Percentiles rank a stretch among this genome's conserved stretches.
These are phyloP conservation scores for Pseudorasbora parva DNA, from an alignment of 2,113 vertebrate species.

Conservation along the genomic window DNA sequence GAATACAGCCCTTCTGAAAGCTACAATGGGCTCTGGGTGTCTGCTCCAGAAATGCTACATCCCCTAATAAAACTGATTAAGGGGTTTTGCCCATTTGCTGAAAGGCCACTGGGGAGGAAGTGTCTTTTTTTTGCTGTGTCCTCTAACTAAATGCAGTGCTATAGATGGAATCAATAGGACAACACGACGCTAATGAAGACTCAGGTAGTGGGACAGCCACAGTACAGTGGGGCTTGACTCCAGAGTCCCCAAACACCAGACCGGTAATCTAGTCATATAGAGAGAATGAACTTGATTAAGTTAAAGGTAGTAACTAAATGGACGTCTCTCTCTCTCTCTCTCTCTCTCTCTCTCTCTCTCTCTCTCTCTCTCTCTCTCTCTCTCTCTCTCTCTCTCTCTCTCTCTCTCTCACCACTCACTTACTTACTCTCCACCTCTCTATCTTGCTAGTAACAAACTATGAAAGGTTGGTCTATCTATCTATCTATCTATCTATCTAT, in stretches of 20 bases:
- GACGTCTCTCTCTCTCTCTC: neutral
- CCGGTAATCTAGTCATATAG: conserved; percentile 9
- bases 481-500: neutral
- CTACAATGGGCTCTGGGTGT: conserved; percentile 8
- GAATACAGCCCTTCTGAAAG: conserved; percentile 29
- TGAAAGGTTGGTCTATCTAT: neutral
- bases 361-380: neutral
- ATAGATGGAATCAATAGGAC: conserved; percentile 41
- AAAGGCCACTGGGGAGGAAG: conserved; percentile 42
- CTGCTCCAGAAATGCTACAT: conserved; percentile 7
- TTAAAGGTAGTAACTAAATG: neutral
- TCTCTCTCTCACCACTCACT: neutral
- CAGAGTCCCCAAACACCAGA: conserved; percentile 31
- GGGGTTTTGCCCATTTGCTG: conserved; percentile 29
- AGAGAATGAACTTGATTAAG: neutral
- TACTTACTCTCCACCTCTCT: neutral
- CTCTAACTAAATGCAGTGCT: conserved; percentile 44
- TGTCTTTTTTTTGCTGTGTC: conserved; percentile 42
- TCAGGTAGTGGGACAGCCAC: conserved; percentile 19
- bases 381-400: neutral
- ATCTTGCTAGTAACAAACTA: neutral
- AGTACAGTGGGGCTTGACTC: conserved; percentile 34
- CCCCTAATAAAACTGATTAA: conserved; percentile 19
- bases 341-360: too few species aligned
- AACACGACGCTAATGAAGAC: conserved; percentile 37